Evolutionary conservation across 2,888 invertebrate species (phyloP), one percentile per base, ranked within the genome.

Genomic region (Scaptomyza flava): DNA sequence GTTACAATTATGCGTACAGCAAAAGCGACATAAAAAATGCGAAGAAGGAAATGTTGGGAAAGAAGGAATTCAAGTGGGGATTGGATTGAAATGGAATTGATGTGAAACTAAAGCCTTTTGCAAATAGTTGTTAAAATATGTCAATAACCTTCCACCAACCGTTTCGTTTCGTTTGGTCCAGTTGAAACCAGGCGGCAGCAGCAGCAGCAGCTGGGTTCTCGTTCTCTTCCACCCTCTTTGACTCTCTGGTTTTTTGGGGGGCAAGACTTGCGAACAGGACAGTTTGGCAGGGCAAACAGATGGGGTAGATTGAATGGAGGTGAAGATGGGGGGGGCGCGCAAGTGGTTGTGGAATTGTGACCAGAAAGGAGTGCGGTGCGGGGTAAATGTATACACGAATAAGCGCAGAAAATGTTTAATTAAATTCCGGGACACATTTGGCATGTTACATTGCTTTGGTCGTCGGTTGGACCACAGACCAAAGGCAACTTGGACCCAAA

Each of bases 371-470:
- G 17, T 17, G 46, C 1, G 11, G n/a, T n/a, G 27, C 42, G 51
- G 27, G 59, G 45, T 68, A 79, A 56, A 75, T 72, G 81, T 75
- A 86, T 87, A 80, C 72, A 84, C 84, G 87, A 84, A 76, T 83
- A 86, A 83, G 87, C 83, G 85, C 87, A 76, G 87, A 87, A 85
- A 89, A 89, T 89, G 87, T 89, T 89, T 85, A 89, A 85, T 85
- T 85, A 85, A 85, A 85, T 85, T 89, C 84, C 89, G 72, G 87
- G 87, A 81, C 89, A 84, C 89, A 84, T 89, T 84, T 87, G 89
- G 82, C 89, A 88, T 88, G 87, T 88, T 83, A 88, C 82, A 83
- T 86, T 77, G 84, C 87, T 69, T 81, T 75, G 67, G 79, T 74
- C 64, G 56, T 38, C 8, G 41, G 47, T 59, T 67, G 67, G 68